These are phyloP conservation scores for Pseudachorutes palmiensis DNA, from an alignment of 1,140 invertebrate species.

Conservation along the genomic window DNA sequence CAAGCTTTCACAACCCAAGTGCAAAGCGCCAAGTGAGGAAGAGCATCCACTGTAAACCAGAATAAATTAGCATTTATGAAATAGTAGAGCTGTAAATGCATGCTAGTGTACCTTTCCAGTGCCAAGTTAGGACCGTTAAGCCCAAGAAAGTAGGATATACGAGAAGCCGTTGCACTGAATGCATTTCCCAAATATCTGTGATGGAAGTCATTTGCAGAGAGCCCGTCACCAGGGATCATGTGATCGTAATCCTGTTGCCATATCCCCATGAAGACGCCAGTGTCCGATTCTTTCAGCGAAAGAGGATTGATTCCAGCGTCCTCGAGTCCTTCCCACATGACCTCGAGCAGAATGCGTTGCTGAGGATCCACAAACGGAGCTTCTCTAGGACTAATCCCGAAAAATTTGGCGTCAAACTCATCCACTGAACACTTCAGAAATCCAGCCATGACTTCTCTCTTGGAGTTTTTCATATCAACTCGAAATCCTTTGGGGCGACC, in stretches of 20 bases:
- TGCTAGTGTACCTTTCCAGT: neutral
- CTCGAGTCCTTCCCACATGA: constrained; percentile 53
- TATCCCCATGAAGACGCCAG: constrained; percentile 49
- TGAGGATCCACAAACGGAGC: constrained; percentile 56
- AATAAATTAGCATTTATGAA: neutral
- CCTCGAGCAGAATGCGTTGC: constrained; percentile 51
- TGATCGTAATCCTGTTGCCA: constrained; percentile 35
- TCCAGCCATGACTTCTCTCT: neutral
- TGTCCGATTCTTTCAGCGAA: constrained; percentile 44
- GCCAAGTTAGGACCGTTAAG: constrained; percentile 21
- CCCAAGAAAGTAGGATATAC: constrained; percentile 17
- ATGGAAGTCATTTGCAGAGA: constrained; percentile 16
- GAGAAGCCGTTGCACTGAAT: constrained; percentile 12
- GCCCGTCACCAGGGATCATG: neutral
- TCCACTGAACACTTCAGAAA: constrained; percentile 10
- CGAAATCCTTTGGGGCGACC: neutral
- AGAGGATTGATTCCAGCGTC: constrained; percentile 47
- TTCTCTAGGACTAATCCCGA: constrained; percentile 49
- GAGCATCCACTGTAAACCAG: constrained; percentile 13
- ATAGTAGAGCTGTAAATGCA: neutral
- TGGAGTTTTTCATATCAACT: neutral
- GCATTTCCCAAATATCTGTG: constrained; percentile 25
- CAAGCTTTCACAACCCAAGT: constrained; percentile 20
- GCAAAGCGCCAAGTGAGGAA: constrained; percentile 16
- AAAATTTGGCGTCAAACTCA: constrained; percentile 49